Conservation (phyloP, 2,888 invertebrate genomes). For the Leptogaster cylindrica region DNA sequence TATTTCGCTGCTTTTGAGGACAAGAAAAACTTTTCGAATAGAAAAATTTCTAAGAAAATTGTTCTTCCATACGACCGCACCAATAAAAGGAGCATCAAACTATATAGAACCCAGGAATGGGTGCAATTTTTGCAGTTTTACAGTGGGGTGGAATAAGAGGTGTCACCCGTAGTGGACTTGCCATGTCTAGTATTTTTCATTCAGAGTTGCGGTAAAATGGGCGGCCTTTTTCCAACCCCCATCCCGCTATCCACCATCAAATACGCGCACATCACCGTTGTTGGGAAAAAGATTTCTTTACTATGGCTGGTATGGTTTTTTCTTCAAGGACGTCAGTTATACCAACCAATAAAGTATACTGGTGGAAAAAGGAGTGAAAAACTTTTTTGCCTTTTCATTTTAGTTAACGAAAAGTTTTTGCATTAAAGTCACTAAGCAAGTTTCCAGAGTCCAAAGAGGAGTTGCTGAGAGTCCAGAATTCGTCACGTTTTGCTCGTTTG, state of each 20-base stretch:
- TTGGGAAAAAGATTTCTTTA: not conserved
- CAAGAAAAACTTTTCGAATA: slow-evolving; percentile 28
- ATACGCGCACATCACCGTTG: not conserved
- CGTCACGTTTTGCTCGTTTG: no score
- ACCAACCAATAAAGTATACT: slow-evolving; percentile 15
- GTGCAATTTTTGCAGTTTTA: not conserved
- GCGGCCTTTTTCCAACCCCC: not conserved
- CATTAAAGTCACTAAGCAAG: slow-evolving; percentile 22
- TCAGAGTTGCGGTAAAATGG: not conserved
- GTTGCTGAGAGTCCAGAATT: no score
- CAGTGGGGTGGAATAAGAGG: not conserved
- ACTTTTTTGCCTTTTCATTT: slow-evolving; percentile 7
- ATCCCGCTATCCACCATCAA: no score
- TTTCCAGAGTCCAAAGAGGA: no score
- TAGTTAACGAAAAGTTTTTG: slow-evolving; percentile 22
- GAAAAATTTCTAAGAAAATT: slow-evolving; percentile 23
- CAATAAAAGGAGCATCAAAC: not conserved
- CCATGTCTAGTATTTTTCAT: not conserved
- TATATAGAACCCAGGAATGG: not conserved
- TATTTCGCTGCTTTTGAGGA: slow-evolving; percentile 19
- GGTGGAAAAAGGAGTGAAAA: not conserved
- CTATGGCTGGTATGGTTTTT: not conserved
- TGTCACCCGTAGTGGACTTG: not conserved
- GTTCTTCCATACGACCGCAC: slow-evolving; percentile 6
- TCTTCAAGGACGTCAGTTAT: not conserved